phyloP scores from a whole-genome alignment of 2,797 vertebrate species.

The Atherinosoma microstoma region DNA sequence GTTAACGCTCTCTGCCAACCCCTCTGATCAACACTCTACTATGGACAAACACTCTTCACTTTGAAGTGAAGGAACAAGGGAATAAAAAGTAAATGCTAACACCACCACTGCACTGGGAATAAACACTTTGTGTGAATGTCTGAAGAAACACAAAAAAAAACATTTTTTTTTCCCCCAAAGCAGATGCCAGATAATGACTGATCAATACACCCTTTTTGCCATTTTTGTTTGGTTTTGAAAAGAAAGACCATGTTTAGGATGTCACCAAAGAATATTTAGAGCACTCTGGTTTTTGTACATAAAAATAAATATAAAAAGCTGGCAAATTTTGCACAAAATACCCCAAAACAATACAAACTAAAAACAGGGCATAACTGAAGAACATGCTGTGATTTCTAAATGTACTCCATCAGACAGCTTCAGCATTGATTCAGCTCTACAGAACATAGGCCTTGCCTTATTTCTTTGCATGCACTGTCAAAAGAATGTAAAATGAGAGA shows the following conservation, averaged over 20 bases:
- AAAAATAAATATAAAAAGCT: slow-evolving; percentile 9
- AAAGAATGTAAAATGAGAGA: slow-evolving; percentile 75
- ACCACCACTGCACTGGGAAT: slow-evolving; percentile 45
- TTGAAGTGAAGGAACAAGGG: slow-evolving; percentile 72
- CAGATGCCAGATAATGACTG: slow-evolving; percentile 16
- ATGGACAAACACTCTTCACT: slow-evolving; percentile 82
- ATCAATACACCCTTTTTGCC: slow-evolving; percentile 26
- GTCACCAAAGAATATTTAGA: slow-evolving; percentile 18
- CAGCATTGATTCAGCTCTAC: slow-evolving; percentile 51
- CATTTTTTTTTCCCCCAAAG: slow-evolving; percentile 1
- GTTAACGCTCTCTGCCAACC: slow-evolving; percentile 58
- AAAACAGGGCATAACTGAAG: slow-evolving; percentile 29
- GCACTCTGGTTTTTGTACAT: background rate
- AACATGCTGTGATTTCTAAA: slow-evolving; percentile 44
- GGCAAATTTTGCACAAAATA: slow-evolving; percentile 20
- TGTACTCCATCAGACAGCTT: slow-evolving; percentile 55
- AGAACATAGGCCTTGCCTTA: slow-evolving; percentile 53
- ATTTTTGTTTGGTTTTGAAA: background rate
- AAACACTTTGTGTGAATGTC: slow-evolving; percentile 47
- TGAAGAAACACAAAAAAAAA: slow-evolving; percentile 35
- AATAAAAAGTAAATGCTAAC: slow-evolving; percentile 66
- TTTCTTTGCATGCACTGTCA: slow-evolving; percentile 63
- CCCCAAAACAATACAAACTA: background rate
- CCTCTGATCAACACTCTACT: slow-evolving; percentile 83
- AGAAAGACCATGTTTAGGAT: slow-evolving; percentile 11